Percentiles rank a stretch among this genome's conserved stretches.
Evolutionary conservation across 2,888 invertebrate species (phyloP).

Genomic region (Mythimna impura): DNA sequence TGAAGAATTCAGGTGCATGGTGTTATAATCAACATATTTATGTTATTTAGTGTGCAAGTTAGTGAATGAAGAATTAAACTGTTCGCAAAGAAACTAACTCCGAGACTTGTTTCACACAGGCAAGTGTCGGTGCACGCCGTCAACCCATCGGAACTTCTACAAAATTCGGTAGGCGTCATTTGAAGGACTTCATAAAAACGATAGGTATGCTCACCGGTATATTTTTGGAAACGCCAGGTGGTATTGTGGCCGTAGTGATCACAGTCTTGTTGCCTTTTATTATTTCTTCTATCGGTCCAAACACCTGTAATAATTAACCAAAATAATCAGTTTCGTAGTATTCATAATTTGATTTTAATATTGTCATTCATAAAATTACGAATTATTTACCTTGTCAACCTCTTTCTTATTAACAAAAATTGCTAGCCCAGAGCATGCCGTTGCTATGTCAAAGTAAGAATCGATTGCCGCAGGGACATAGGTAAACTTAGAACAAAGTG

Average conservation of each 20-base stretch:
- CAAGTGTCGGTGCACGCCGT: too few relatives aligned
- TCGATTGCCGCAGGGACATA: neutral
- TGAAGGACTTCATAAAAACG: too few relatives aligned
- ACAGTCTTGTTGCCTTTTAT: slow-evolving; percentile 52
- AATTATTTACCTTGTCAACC: slow-evolving; percentile 42
- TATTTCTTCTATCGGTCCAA: slow-evolving; percentile 43
- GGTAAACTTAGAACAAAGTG: neutral
- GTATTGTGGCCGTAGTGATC: slow-evolving; percentile 20
- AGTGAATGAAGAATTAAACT: too few relatives aligned
- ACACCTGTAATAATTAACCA: slow-evolving; percentile 41
- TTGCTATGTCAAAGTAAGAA: slow-evolving; percentile 57
- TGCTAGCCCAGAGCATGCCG: slow-evolving; percentile 53
- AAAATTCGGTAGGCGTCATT: too few relatives aligned
- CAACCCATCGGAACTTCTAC: too few relatives aligned
- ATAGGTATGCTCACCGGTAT: slow-evolving; percentile 44
- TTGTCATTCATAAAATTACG: neutral
- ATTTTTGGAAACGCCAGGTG: slow-evolving; percentile 9
- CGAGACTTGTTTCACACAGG: too few relatives aligned
- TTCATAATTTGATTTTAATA: neutral
- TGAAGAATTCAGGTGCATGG: too few relatives aligned
- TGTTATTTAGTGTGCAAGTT: too few relatives aligned
- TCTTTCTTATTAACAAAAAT: slow-evolving; percentile 18
- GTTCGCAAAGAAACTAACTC: too few relatives aligned
- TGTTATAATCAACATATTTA: too few relatives aligned
- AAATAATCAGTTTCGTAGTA: neutral